Conservation (phyloP, 2,113 vertebrate species). For the Eretmochelys imbricata region DNA sequence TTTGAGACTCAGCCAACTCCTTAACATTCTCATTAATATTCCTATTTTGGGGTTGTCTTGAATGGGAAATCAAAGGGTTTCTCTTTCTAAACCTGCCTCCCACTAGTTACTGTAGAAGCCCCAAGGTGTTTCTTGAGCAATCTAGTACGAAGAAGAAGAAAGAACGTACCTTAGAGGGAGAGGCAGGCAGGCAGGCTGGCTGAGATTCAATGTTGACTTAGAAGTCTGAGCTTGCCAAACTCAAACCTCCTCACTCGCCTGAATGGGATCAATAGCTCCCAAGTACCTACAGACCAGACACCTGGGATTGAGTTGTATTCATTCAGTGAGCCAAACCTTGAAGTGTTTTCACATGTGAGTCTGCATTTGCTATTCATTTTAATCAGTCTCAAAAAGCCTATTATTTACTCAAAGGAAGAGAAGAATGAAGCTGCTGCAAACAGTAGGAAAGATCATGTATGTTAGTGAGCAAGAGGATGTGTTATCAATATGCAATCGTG, state of each 20-base stretch:
- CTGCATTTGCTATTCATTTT: not conserved
- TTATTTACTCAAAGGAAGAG: not conserved
- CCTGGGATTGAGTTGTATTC: not conserved
- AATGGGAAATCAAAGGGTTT: not conserved
- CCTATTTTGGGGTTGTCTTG: not conserved
- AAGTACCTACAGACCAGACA: not conserved
- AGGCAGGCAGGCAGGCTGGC: not conserved
- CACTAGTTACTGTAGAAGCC: not conserved
- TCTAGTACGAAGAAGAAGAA: not conserved
- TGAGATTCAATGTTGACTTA: not conserved
- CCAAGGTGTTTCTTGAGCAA: not conserved
- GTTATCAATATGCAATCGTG: not conserved
- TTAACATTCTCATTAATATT: not conserved
- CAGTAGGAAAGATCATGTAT: not conserved
- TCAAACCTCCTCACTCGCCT: not conserved
- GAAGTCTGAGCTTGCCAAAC: not conserved
- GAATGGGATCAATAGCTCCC: not conserved
- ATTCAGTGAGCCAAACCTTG: not conserved
- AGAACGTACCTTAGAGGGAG: not conserved
- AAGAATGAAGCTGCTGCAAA: not conserved
- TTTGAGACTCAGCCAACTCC: not conserved
- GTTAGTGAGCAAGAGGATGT: not conserved
- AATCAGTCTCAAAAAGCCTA: not conserved
- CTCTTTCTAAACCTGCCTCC: not conserved
- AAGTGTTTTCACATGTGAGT: not conserved